Base-by-base conservation (phyloP, 2,797 vertebrate species). In the Ptychobarbus kaznakovi region DNA sequence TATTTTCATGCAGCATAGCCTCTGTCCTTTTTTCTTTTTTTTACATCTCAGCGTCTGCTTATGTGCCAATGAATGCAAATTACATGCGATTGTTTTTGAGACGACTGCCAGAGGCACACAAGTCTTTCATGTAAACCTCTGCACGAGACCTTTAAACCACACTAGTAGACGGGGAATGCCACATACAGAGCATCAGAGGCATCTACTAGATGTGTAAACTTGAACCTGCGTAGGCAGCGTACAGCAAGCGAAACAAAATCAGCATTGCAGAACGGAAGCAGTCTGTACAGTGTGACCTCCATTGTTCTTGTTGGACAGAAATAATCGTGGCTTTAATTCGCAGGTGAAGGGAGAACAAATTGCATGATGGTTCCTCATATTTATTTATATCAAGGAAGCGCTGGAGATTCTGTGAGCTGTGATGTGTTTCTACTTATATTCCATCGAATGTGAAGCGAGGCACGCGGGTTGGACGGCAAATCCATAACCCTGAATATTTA, bases 1-100 rank as follows among this genome's bases (percentile, higher is more conserved):
- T 87, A 80, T 87, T 88, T 87, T 58, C 56, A 90, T 86, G 80
- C 61, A 51, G 84, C 89, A 86, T 49, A 76, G 84, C 86, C 74
- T 84, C 88, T 32, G 32, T 32, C 32, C 32, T 32, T 32, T 32
- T 83, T 46, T 81, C 56, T 80, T 80, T 69, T 51, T 91, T 85
- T 86, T 89, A 80, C 61, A 49, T 89, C 80, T 84, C 89, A 56
- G 65, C 40, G 20, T 78, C 42, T 68, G 40, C 42, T 84, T 73
- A 25, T 53, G 68, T 72, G 68, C 32, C 68, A 85, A 53, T 73
- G 80, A 65, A 85, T 85, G 77, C 68, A 85, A 74, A 85, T 84
- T 20, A 46, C 9, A 72, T 80, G 77, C 58, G 20, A 40, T 80
- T 74, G 77, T 74, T 63, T 84, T 65, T 51, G 69, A 40, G 77